Evolutionary conservation across 1,140 invertebrate species (phyloP).

Genomic region (Vollenhovia emeryi): DNA sequence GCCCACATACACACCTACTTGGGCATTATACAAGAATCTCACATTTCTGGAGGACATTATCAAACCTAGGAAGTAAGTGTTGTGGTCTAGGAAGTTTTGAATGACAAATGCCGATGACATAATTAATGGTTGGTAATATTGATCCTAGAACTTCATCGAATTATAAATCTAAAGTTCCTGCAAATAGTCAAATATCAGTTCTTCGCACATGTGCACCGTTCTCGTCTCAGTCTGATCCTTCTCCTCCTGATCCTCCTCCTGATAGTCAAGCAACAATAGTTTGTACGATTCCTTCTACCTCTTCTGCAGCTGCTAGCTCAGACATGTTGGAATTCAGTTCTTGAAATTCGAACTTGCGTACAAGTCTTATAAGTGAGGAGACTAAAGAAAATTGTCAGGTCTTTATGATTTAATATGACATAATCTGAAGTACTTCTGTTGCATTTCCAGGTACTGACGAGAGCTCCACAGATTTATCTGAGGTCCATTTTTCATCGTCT

Average conservation of each 20-base stretch:
- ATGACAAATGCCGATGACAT: not conserved
- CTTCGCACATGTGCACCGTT: too few species aligned
- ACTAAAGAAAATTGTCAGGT: not conserved
- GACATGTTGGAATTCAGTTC: not conserved
- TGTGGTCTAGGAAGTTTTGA: not conserved
- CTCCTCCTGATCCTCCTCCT: too few species aligned
- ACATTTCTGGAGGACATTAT: not conserved
- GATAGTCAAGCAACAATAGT: not conserved
- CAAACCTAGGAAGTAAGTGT: conserved; percentile 13
- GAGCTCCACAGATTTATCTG: not conserved
- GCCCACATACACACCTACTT: not conserved
- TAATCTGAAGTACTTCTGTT: not conserved
- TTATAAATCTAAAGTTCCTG: not conserved
- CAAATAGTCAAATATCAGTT: not conserved
- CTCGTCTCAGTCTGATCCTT: too few species aligned
- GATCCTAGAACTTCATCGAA: not conserved
- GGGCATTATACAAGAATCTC: not conserved
- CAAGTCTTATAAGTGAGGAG: not conserved
- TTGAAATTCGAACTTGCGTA: not conserved
- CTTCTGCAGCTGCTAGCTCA: not conserved
- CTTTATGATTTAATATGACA: too few species aligned
- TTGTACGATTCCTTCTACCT: not conserved
- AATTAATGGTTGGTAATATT: not conserved
- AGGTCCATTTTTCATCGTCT: not conserved
- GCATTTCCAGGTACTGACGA: not conserved